Evolutionary conservation across 64 coral and sea anemone genomes (phyloP), one percentile per base, ranked within the genome.

Genomic region (Actinia tenebrosa): DNA sequence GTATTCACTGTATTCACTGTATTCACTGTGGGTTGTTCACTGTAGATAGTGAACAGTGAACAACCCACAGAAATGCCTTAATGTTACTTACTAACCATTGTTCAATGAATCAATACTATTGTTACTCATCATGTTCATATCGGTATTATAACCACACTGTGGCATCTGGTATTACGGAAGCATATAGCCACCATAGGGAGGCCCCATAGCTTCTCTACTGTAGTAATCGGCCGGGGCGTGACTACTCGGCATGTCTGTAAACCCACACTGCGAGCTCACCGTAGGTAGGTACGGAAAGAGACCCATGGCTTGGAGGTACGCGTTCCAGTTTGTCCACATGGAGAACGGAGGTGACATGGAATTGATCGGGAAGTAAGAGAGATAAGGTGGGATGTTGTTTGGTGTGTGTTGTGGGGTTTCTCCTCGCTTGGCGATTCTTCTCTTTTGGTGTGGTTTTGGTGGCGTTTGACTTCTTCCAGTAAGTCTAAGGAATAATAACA

Each of bases 381-480:
- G 69, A 15, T 43, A 72, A 42, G 69, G n/a, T 25, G 23, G 69
- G 69, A 42, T 27, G 25, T 37, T 72, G 69, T 11, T 72, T 26
- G 69, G 69, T 25, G 26, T 42, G 25, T 56, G 11, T 4, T 22
- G 45, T 19, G 16, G 19, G 79, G 79, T 23, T 81, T 81, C 17
- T 81, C 79, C 22, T 81, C 79, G 27, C 79, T 81, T 19, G 79
- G 50, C 0, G 79, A 81, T 50, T 81, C 44, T 81, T 45, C 50
- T 81, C 53, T 81, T 20, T 81, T 81, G 46, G 1, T 52, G 50
- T 46, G 22, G 26, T 19, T 45, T 81, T 50, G 79, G 2, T 72
- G 69, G 17, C 79, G 79, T 53, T 81, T 81, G 79, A 81, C 79
- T 50, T 81, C 79, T 81, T 81, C 79, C 4, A 81, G 79, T 47